A percentile compares a stretch with the other conserved stretches of the same genome.
These are phyloP conservation scores for Schizothorax lantsangensis DNA, from an alignment of 2,797 vertebrate species.

Conservation along the genomic window DNA sequence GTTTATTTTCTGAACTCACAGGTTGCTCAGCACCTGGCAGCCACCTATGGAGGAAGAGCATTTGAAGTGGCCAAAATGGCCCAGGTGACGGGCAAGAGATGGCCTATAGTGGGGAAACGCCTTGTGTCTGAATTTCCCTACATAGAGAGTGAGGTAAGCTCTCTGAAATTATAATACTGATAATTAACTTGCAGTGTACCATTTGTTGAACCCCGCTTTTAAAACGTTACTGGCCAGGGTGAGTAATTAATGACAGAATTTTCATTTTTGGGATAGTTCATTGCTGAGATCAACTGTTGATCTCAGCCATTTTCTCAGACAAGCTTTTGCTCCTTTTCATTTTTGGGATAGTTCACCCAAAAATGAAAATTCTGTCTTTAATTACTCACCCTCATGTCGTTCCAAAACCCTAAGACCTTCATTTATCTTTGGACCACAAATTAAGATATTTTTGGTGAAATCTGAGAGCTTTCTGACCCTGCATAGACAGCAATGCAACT, in stretches of 20 bases:
- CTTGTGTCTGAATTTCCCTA: constrained; percentile 97
- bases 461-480: too few species aligned
- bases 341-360: too few species aligned
- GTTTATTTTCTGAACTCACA: constrained; percentile 62
- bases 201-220: not conserved
- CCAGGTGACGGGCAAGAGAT: constrained; percentile 91
- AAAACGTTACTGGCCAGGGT: not conserved
- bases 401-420: too few species aligned
- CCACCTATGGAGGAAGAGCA: constrained; percentile 87
- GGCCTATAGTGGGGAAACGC: constrained; percentile 94
- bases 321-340: not conserved
- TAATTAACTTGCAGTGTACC: not conserved
- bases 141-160: constrained; percentile 93
- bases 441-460: too few species aligned
- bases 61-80: constrained; percentile 95
- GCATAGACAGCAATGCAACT: too few species aligned
- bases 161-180: not conserved
- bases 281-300: not conserved
- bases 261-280: too few species aligned
- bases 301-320: not conserved
- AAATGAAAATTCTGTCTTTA: too few species aligned
- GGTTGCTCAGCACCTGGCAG: constrained; percentile 92
- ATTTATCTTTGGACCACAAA: too few species aligned
- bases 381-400: too few species aligned
- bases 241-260: too few species aligned